Evolutionary conservation across 2,888 invertebrate species (phyloP).

Genomic region (Hypolimnas misippus): DNA sequence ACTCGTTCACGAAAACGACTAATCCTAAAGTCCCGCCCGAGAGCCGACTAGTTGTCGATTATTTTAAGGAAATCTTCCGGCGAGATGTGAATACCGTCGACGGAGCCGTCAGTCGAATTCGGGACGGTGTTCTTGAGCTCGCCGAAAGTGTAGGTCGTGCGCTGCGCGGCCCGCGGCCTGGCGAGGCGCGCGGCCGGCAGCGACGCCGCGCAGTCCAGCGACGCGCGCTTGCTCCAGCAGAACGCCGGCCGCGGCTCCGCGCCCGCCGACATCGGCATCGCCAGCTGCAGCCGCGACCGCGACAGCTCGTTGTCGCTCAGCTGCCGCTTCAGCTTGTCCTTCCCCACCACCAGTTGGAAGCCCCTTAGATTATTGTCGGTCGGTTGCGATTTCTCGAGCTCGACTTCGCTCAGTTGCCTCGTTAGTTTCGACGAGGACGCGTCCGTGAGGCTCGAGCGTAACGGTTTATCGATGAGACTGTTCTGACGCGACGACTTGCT

Average conservation of each 20-base stretch:
- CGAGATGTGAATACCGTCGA: conserved; percentile 61
- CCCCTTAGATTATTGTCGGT: conserved; percentile 56
- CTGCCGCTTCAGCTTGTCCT: conserved; percentile 72
- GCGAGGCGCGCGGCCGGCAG: conserved; percentile 45
- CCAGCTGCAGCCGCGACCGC: conserved; percentile 64
- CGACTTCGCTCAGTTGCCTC: conserved; percentile 70
- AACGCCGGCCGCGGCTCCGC: conserved; percentile 71
- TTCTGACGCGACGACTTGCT: conserved; percentile 61
- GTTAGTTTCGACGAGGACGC: conserved; percentile 50
- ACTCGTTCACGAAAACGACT: conserved; percentile 54
- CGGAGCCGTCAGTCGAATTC: conserved; percentile 55
- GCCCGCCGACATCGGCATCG: conserved; percentile 80
- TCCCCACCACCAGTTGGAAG: conserved; percentile 73
- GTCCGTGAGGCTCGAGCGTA: conserved; percentile 54
- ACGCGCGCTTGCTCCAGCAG: conserved; percentile 68
- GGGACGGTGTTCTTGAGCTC: conserved; percentile 77
- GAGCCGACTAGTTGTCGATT: conserved; percentile 64
- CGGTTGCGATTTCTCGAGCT: conserved; percentile 52
- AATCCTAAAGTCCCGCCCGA: conserved; percentile 45
- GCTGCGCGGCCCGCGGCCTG: conserved; percentile 48
- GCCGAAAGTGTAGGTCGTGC: conserved; percentile 72
- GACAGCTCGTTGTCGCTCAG: conserved; percentile 74
- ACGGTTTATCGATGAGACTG: conserved; percentile 62
- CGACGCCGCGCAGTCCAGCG: conserved; percentile 63
- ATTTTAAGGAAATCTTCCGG: conserved; percentile 74